A percentile compares a stretch with the other conserved stretches of the same genome.
Conservation (phyloP, 2,888 invertebrate genomes). For the Chymomyza fuscimana region DNA sequence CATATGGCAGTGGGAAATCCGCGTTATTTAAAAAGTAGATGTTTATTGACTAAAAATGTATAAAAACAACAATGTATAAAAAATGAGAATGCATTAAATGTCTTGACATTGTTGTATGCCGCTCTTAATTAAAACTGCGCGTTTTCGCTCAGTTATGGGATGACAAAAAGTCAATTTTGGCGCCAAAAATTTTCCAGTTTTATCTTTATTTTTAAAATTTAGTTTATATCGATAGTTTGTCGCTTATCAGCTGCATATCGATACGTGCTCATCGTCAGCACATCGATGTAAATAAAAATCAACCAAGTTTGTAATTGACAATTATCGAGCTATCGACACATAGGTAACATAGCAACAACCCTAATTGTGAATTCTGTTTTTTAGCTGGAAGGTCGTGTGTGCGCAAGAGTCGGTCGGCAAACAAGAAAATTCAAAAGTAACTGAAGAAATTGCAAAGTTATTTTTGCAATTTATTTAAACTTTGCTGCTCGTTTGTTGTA, state of each 20-base stretch:
- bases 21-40: no score
- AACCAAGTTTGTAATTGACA: background rate
- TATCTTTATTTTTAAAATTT: background rate
- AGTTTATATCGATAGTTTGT: background rate
- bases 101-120: no score
- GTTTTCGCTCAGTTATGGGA: no score
- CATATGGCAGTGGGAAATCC: no score
- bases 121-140: no score
- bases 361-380: slow-evolving; percentile 28
- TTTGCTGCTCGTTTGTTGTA: slow-evolving; percentile 37
- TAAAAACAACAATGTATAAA: no score
- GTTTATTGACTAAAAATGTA: no score
- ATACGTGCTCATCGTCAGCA: background rate
- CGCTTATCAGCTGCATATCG: background rate
- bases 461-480: slow-evolving; percentile 37
- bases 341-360: background rate
- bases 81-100: no score
- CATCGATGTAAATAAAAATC: background rate
- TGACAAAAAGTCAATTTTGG: no score
- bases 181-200: no score
- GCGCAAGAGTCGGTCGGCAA: slow-evolving; percentile 56
- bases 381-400: slow-evolving; percentile 55
- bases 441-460: slow-evolving; percentile 38
- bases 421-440: slow-evolving; percentile 51
- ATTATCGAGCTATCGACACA: background rate